Evolutionary conservation across 2,797 vertebrate species (phyloP).

Genomic region (Urocyon cinereoargenteus): DNA sequence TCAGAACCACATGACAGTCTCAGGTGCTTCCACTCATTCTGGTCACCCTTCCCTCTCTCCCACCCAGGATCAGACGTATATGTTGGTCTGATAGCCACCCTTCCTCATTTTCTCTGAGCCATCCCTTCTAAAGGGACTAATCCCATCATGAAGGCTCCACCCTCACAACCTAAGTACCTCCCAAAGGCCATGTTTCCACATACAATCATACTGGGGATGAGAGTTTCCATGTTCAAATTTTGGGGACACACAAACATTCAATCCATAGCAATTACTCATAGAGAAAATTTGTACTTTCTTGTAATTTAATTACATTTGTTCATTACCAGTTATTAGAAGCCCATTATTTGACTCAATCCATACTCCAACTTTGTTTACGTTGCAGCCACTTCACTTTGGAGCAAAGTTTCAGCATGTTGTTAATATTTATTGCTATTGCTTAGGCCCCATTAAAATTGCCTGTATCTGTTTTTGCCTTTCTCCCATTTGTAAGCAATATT

Average conservation of each 20-base stretch:
- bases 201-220: neutral
- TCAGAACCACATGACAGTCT: neutral
- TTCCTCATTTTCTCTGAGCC: neutral
- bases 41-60: neutral
- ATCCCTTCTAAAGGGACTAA: neutral
- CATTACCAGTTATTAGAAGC: neutral
- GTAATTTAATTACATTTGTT: neutral
- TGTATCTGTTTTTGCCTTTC: constrained; percentile 23
- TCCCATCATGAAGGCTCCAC: neutral
- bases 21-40: neutral
- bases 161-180: neutral
- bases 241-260: neutral
- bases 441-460: neutral
- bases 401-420: neutral
- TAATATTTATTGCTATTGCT: neutral
- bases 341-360: neutral
- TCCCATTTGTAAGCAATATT: constrained; percentile 61
- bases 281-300: neutral
- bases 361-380: neutral
- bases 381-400: neutral
- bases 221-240: neutral
- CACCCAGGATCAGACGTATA: neutral
- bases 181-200: neutral
- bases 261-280: neutral
- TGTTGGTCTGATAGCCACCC: neutral